Percentiles rank a stretch among this genome's conserved stretches.
These are phyloP conservation scores for Pollenia griseotomentosa DNA, from an alignment of 2,888 invertebrate genomes.

Conservation along the genomic window DNA sequence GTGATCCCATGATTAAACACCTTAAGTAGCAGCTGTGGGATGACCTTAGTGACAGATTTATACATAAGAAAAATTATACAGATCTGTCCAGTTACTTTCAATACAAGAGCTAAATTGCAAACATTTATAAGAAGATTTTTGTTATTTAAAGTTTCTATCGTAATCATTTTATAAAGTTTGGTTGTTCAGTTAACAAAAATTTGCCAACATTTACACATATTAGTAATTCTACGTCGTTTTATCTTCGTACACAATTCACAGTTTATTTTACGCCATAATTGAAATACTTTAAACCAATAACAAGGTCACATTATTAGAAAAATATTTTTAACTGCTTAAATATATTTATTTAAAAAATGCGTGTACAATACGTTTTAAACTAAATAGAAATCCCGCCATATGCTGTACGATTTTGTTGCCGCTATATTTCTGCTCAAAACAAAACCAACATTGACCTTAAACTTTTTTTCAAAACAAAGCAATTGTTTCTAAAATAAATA, in stretches of 20 bases:
- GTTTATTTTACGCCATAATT: constrained; percentile 18
- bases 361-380: constrained; percentile 50
- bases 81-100: neutral
- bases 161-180: neutral
- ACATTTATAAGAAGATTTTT: neutral
- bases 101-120: neutral
- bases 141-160: no score
- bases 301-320: constrained; percentile 41
- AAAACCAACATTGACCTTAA: constrained; percentile 56
- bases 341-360: constrained; percentile 42
- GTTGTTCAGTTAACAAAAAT: neutral
- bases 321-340: neutral
- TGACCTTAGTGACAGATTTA: neutral
- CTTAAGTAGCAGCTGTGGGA: constrained; percentile 42
- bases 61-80: no score
- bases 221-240: neutral
- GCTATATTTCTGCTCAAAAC: neutral
- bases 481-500: constrained; percentile 47
- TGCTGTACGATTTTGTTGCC: constrained; percentile 11
- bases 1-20: constrained; percentile 49
- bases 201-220: no score
- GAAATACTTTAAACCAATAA: constrained; percentile 7
- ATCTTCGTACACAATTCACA: neutral
- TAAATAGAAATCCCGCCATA: constrained; percentile 1
- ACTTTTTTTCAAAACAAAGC: constrained; percentile 31